Conservation (phyloP, 64 coral and sea anemone species). For the Montipora efflorescens region DNA sequence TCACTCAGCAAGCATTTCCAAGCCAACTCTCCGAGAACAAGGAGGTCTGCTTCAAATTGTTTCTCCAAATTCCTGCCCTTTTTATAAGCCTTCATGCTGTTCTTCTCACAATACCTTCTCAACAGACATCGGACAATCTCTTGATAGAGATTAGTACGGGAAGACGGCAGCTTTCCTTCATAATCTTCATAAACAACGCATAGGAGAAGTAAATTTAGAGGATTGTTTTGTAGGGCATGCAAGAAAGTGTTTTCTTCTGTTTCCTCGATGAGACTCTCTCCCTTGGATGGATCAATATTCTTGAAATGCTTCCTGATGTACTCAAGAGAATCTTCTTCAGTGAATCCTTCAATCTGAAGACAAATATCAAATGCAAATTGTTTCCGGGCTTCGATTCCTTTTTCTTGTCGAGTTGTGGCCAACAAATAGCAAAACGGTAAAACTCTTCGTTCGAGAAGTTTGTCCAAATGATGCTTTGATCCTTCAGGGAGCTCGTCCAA, state of each 20-base stretch:
- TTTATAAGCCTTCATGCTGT: too few species aligned
- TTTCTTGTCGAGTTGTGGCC: constrained; percentile 28
- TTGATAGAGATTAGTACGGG: constrained; percentile 35
- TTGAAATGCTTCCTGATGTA: constrained; percentile 8
- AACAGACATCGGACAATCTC: too few species aligned
- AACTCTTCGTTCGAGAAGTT: background rate
- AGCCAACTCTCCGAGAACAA: too few species aligned
- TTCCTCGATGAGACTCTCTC: background rate
- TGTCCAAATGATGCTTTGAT: too few species aligned
- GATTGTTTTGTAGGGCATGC: background rate
- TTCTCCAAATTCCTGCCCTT: too few species aligned
- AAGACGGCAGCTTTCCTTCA: constrained; percentile 37
- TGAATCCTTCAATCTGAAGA: constrained; percentile 39
- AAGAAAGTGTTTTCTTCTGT: background rate
- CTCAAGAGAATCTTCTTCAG: background rate
- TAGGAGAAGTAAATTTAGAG: constrained; percentile 27
- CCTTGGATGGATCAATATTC: background rate
- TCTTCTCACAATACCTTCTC: too few species aligned
- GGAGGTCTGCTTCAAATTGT: too few species aligned
- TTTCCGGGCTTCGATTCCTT: constrained; percentile 13
- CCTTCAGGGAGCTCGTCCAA: too few species aligned
- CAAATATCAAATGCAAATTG: constrained; percentile 3
- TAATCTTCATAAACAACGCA: constrained; percentile 60
- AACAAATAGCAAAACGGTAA: constrained; percentile 11
- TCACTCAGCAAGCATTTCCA: too few species aligned